Percentiles rank a stretch among this genome's conserved stretches.
These are phyloP conservation scores for Osmerus eperlanus DNA, from an alignment of 2,113 vertebrate species.

Conservation along the genomic window DNA sequence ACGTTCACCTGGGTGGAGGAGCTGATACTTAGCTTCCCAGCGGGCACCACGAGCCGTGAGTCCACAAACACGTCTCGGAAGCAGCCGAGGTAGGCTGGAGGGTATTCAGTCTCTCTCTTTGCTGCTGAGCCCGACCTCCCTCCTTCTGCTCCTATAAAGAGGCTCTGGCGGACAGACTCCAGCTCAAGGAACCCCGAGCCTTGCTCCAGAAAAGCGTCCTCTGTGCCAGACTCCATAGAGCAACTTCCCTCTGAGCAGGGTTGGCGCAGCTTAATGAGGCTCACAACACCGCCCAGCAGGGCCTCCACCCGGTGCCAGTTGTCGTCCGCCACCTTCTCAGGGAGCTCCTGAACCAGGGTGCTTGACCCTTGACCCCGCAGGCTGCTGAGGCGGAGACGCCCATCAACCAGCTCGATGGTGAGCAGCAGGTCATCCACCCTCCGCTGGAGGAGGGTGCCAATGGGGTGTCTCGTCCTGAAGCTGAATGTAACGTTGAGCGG, in stretches of 20 bases:
- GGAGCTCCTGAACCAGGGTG: conserved; percentile 67
- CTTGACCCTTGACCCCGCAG: conserved; percentile 55
- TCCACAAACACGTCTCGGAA: conserved; percentile 83
- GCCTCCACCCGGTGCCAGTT: conserved; percentile 83
- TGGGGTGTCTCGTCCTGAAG: conserved; percentile 76
- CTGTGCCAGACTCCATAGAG: conserved; percentile 38
- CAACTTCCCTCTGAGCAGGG: conserved; percentile 70
- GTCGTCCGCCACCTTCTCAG: conserved; percentile 72
- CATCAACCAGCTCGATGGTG: conserved; percentile 73
- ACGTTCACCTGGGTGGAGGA: conserved; percentile 67
- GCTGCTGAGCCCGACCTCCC: no score
- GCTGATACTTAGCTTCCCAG: conserved; percentile 38
- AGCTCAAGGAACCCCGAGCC: conserved; percentile 53
- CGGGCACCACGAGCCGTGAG: conserved; percentile 67
- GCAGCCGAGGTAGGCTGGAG: conserved; percentile 84
- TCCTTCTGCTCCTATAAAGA: conserved; percentile 74
- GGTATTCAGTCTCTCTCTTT: conserved; percentile 30
- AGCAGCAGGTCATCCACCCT: conserved; percentile 64
- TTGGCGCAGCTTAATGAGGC: conserved; percentile 74
- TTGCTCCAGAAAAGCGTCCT: conserved; percentile 33
- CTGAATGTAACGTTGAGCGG: conserved; percentile 75
- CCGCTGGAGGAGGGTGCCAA: conserved; percentile 71
- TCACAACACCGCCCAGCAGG: conserved; percentile 65
- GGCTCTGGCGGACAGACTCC: conserved; percentile 50
- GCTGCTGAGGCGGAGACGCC: conserved; percentile 70